A percentile compares a stretch with the other conserved stretches of the same genome.
These are phyloP conservation scores for Sebastes reedi DNA, from an alignment of 2,797 vertebrate genomes.

Conservation along the genomic window DNA sequence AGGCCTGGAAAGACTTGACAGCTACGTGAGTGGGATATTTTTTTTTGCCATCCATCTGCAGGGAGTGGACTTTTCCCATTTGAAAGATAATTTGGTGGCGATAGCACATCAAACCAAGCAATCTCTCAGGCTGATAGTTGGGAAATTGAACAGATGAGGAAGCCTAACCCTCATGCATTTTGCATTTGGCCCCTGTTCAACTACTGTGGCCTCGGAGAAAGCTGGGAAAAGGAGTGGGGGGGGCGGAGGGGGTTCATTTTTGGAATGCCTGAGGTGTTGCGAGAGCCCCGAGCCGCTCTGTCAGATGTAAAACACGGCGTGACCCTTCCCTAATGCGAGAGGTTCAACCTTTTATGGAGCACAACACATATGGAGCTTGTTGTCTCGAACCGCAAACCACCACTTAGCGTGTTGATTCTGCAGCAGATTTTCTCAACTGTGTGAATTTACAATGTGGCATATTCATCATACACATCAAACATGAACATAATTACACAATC, in stretches of 20 bases:
- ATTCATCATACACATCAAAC: conserved; percentile 82
- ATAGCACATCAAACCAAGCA: conserved; percentile 82
- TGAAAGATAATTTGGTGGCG: conserved; percentile 80
- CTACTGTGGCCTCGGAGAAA: conserved; percentile 59
- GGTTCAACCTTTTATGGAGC: conserved; percentile 69
- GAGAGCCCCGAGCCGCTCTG: conserved; percentile 50
- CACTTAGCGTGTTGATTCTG: conserved; percentile 78
- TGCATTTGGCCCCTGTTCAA: conserved; percentile 76
- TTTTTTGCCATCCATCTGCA: conserved; percentile 55
- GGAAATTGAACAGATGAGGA: conserved; percentile 87
- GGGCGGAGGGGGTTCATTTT: conserved; percentile 54
- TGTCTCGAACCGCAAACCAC: conserved; percentile 69
- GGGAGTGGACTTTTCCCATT: conserved; percentile 77
- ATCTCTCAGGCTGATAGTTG: conserved; percentile 83
- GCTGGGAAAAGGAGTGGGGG: conserved; percentile 9
- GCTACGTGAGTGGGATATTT: conserved; percentile 63
- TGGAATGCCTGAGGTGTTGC: conserved; percentile 66
- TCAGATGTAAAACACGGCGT: conserved; percentile 76
- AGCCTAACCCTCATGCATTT: conserved; percentile 84
- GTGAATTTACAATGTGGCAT: conserved; percentile 77
- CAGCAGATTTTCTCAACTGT: conserved; percentile 78
- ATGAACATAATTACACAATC: conserved; percentile 78
- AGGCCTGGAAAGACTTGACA: conserved; percentile 59
- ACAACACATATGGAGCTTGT: conserved; percentile 77
- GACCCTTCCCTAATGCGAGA: conserved; percentile 70